These are phyloP conservation scores for Drosophila takahashii DNA, from an alignment of 1,140 invertebrate genomes.

Conservation along the genomic window DNA sequence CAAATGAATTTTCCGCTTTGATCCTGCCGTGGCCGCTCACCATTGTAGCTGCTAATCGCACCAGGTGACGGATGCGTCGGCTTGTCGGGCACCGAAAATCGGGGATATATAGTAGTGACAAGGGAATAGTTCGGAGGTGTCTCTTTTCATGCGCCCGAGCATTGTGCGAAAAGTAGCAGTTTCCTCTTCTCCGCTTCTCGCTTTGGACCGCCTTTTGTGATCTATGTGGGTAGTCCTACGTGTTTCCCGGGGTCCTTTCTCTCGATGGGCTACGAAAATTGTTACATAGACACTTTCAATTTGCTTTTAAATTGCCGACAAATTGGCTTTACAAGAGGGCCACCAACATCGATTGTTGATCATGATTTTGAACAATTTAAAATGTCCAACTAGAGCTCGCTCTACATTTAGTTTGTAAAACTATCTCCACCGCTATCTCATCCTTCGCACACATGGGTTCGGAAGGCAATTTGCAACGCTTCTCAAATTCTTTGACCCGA, in stretches of 20 bases:
- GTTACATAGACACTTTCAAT: slow-evolving; percentile 43
- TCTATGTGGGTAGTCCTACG: slow-evolving; percentile 53
- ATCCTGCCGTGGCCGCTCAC: slow-evolving; percentile 75
- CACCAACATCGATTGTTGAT: slow-evolving; percentile 42
- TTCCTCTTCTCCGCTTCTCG: slow-evolving; percentile 43
- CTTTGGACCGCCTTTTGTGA: slow-evolving; percentile 50
- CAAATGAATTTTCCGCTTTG: slow-evolving; percentile 84
- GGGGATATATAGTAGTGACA: slow-evolving; percentile 55
- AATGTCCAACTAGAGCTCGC: slow-evolving; percentile 2
- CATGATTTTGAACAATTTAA: neutral
- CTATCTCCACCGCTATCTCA: slow-evolving; percentile 1
- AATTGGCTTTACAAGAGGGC: slow-evolving; percentile 49
- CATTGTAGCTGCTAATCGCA: slow-evolving; percentile 72
- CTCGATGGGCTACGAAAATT: slow-evolving; percentile 47
- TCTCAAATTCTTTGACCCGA: slow-evolving; percentile 35
- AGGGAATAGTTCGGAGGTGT: slow-evolving; percentile 78
- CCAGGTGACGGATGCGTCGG: slow-evolving; percentile 79
- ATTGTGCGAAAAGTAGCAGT: slow-evolving; percentile 80
- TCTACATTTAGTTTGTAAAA: slow-evolving; percentile 16
- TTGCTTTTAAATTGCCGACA: slow-evolving; percentile 72
- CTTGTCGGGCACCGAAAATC: slow-evolving; percentile 41
- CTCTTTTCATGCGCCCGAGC: slow-evolving; percentile 69
- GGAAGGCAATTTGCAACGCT: slow-evolving; percentile 43
- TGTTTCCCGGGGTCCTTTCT: slow-evolving; percentile 50
- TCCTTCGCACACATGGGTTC: slow-evolving; percentile 7